Evolutionary conservation across 2,797 vertebrate genomes (phyloP).

Genomic region (Thalassophryne amazonica): DNA sequence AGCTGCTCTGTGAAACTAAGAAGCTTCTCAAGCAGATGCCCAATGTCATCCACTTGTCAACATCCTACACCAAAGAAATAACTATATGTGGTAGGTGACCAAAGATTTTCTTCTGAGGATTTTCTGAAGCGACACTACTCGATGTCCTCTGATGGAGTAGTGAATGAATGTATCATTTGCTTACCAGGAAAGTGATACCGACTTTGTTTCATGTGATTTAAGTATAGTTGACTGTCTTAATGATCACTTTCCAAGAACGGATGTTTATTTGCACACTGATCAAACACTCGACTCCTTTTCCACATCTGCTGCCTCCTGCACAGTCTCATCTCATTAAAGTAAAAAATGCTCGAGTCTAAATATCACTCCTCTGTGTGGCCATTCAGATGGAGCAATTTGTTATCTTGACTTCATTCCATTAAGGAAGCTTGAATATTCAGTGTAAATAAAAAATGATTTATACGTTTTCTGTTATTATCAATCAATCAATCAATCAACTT

Average conservation of each 20-base stretch:
- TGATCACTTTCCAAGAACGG: slow-evolving; percentile 25
- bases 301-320: slow-evolving; percentile 29
- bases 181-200: neutral
- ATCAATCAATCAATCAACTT: too few relatives aligned
- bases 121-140: too few relatives aligned
- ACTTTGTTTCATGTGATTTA: slow-evolving; percentile 17
- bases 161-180: slow-evolving; percentile 12
- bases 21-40: slow-evolving; percentile 89
- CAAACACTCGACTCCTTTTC: slow-evolving; percentile 52
- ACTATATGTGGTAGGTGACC: slow-evolving; percentile 89
- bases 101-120: neutral
- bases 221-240: slow-evolving; percentile 29
- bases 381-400: neutral
- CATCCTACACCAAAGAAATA: slow-evolving; percentile 87
- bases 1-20: slow-evolving; percentile 88
- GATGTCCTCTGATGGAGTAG: too few relatives aligned
- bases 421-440: neutral
- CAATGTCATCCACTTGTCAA: slow-evolving; percentile 86
- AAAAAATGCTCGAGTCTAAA: slow-evolving; percentile 44
- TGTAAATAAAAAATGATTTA: neutral
- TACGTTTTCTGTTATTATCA: too few relatives aligned
- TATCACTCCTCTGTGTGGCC: slow-evolving; percentile 8
- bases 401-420: neutral
- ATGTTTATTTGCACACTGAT: slow-evolving; percentile 65
- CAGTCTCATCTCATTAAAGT: slow-evolving; percentile 56